Percentiles rank a stretch among this genome's conserved stretches.
phyloP scores from a whole-genome alignment of 2,113 vertebrate genomes.

The Malaclemys terrapin region DNA sequence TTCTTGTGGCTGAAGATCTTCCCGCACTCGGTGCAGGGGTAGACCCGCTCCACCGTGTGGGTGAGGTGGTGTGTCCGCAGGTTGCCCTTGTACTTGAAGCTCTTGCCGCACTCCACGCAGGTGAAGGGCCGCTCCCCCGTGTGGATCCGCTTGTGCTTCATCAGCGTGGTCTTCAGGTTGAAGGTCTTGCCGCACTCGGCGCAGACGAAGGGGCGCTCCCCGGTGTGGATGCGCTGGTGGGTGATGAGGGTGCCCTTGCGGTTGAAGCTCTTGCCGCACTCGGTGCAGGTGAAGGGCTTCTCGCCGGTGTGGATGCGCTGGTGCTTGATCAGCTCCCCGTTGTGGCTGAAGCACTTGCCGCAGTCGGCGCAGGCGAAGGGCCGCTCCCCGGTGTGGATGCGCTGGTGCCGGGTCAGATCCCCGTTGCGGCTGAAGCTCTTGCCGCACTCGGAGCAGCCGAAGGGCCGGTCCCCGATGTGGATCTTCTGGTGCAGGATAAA shows the following conservation, averaged over 20 bases:
- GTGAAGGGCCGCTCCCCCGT: conserved; percentile 77
- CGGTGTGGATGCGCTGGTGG: conserved; percentile 80
- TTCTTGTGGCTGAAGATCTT: conserved; percentile 72
- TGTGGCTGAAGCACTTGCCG: conserved; percentile 79
- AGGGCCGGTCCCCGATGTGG: conserved; percentile 49
- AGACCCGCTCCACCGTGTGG: conserved; percentile 74
- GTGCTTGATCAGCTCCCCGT: conserved; percentile 78
- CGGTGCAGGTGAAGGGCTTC: conserved; percentile 71
- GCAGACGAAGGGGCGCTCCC: conserved; percentile 77
- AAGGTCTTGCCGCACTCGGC: conserved; percentile 78
- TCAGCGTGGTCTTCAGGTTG: conserved; percentile 77
- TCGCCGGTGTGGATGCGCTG: conserved; percentile 83
- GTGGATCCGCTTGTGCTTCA: conserved; percentile 78
- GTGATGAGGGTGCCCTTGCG: conserved; percentile 77
- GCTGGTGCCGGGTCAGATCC: conserved; percentile 42
- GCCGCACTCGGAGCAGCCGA: conserved; percentile 17
- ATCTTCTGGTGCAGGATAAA: conserved; percentile 52
- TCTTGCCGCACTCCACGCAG: conserved; percentile 79
- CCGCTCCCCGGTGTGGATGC: conserved; percentile 58
- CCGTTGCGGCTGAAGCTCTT: conserved; percentile 49
- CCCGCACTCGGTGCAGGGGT: conserved; percentile 74
- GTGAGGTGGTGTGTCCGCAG: conserved; percentile 78
- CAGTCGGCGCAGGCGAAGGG: conserved; percentile 76
- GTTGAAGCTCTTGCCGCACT: conserved; percentile 80
- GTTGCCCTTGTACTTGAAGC: conserved; percentile 82